Evolutionary conservation across 2,888 invertebrate species (phyloP).

Genomic region (Hofmannophila pseudospretella): DNA sequence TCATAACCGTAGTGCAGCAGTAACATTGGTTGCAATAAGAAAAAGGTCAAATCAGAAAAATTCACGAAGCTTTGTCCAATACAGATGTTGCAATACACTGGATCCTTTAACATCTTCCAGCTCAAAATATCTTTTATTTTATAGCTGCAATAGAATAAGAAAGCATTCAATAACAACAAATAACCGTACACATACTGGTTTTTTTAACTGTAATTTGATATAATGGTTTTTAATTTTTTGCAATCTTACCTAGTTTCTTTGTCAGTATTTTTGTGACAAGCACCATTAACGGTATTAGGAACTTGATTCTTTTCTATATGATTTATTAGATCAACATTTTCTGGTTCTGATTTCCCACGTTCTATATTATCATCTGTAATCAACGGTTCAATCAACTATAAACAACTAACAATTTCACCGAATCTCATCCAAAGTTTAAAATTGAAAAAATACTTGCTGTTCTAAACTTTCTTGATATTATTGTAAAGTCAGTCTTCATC

Average conservation of each 20-base stretch:
- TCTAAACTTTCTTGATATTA: conserved; percentile 23
- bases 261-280: conserved; percentile 3
- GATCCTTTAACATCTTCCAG: conserved; percentile 68
- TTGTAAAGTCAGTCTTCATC: conserved; percentile 64
- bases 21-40: conserved; percentile 80
- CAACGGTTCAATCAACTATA: not conserved
- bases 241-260: conserved; percentile 6
- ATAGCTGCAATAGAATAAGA: conserved; percentile 28
- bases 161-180: not conserved
- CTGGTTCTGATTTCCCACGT: conserved; percentile 23
- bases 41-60: conserved; percentile 80
- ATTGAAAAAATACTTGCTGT: conserved; percentile 61
- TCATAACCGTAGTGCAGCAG: conserved; percentile 76
- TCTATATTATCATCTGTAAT: conserved; percentile 25
- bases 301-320: conserved; percentile 15
- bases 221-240: not conserved
- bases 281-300: conserved; percentile 4
- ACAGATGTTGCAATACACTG: conserved; percentile 76
- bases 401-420: conserved; percentile 1
- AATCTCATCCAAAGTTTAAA: conserved; percentile 14
- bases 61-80: conserved; percentile 79
- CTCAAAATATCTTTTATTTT: conserved; percentile 55
- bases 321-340: conserved; percentile 38
- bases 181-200: no score
- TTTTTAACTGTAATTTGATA: not conserved